Evolutionary conservation across 2,113 vertebrate species (phyloP), one percentile per base, ranked within the genome.

Genomic region (Coptodon bakossiorum): DNA sequence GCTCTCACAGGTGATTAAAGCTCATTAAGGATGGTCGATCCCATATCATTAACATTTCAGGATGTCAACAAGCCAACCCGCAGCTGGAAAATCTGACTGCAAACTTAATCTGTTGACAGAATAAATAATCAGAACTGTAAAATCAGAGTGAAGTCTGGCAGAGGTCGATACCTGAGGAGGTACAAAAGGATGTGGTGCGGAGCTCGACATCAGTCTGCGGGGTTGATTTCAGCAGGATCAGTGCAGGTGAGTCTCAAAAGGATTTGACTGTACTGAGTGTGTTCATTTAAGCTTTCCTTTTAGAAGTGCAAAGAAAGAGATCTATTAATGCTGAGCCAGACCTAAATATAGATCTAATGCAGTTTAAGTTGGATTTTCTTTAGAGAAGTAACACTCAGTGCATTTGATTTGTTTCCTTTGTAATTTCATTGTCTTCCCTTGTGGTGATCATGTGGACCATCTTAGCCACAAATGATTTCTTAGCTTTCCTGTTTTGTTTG

Each of bases 71-170:
- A 92, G 93, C 85, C 56, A 24, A 61, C 3, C 2, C 27, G 43
- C 53, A 12, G 85, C 85, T 71, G 83, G 76, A 89, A 93, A 89
- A 90, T 86, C 45, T 52, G 43, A 89, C 22, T 54, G 52, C 81
- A 88, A 86, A 93, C 83, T 73, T 73, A 29, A 59, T 84, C 22
- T 93, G 80, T 87, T 90, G 91, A 88, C 90, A 57, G 8, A 5
- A 86, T 89, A 96, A 96, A 96, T 94, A 96, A 73, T 59, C 76
- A 90, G n/a, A 80, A 8, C 82, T 24, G 91, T 96, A 95, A 96
- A 95, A 36, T 79, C 54, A 7, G 45, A 56, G 54, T 8, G 85
- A 73, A 31, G 24, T 79, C 45, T 22, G 80, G 27, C 7, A 14
- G 8, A 11, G 52, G 54, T 86, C 84, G 86, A 90, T 95, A 87